Base-by-base conservation (phyloP, 2,888 invertebrate genomes). In the Ypsolopha scabrella region DNA sequence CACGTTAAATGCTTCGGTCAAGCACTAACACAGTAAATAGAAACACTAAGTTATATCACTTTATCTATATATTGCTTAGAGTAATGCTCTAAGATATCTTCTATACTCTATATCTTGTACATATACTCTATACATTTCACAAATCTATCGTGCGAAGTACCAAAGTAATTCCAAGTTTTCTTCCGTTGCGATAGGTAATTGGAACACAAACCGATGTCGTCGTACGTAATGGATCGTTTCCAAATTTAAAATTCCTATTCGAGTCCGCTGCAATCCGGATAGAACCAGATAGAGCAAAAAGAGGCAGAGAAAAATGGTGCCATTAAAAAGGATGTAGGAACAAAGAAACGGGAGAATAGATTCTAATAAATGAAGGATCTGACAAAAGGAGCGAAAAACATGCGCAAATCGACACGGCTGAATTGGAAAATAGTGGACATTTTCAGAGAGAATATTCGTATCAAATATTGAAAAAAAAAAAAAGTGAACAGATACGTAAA, bases 211-310 rank as follows among this genome's bases (percentile, higher is more conserved):
- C 24, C 24, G 24, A 24, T 24, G 4, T 24, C 24, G 24, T 24
- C 24, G 24, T 3, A 24, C 24, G 24, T 45, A 45, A 45, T 45
- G 45, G 45, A 37, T 47, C 36, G 14, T 43, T 60, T 65, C 58
- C 54, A 63, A 67, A 69, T 72, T 61, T 68, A 58, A 68, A 69
- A 65, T 68, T 65, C 62, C 58, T 56, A 66, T 65, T 63, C 58
- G 58, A 61, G 60, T 57, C 55, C 57, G 56, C 60, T 62, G 59
- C 57, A 60, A 64, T 57, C 57, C 59, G 60, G 58, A 61, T 58
- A 57, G 54, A 59, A 60, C 57, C 59, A 59, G 58, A 61, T 58
- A 57, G 54, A 59, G 60, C 64, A 65, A 65, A 47, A 37, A 37
- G 6, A n/a, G 37, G 36, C 60, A 54, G 59, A 57, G 61, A 61